Conservation (phyloP, 92 coral and sea anemone species). For the Pocillopora grandis region DNA sequence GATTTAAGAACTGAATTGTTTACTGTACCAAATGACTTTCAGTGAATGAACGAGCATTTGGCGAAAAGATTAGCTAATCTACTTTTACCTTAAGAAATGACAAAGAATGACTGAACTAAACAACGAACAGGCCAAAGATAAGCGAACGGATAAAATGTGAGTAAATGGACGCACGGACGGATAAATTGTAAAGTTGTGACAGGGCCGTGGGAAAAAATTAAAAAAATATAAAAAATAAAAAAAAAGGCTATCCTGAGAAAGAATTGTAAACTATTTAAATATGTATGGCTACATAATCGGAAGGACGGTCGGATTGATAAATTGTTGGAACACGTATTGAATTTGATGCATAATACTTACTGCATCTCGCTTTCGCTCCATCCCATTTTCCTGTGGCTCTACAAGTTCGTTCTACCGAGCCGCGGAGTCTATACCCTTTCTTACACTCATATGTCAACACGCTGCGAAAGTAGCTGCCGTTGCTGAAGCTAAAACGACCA, state of each 20-base stretch:
- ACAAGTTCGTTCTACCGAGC: constrained; percentile 70
- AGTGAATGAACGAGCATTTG: too few species aligned
- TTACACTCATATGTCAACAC: constrained; percentile 58
- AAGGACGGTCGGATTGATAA: too few species aligned
- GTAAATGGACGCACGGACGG: neutral
- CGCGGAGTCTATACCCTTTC: constrained; percentile 48
- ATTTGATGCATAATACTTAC: constrained; percentile 57
- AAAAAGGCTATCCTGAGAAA: too few species aligned
- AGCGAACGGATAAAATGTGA: neutral
- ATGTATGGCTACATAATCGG: too few species aligned
- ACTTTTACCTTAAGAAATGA: neutral
- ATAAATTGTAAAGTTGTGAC: neutral
- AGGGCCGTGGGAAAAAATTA: neutral
- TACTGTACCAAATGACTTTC: too few species aligned
- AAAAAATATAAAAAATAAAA: neutral
- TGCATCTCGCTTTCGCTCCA: constrained; percentile 78
- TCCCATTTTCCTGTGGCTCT: constrained; percentile 93
- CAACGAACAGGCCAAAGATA: neutral
- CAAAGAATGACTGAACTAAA: neutral
- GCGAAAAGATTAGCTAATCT: too few species aligned
- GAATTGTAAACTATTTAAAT: too few species aligned
- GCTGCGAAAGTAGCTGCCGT: constrained; percentile 21
- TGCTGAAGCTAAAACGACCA: neutral
- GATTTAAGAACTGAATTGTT: too few species aligned
- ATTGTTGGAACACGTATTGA: neutral